Percentiles rank a stretch among this genome's conserved stretches.
phyloP scores from a whole-genome alignment of 1,140 invertebrate genomes.

The Microplitis demolitor region DNA sequence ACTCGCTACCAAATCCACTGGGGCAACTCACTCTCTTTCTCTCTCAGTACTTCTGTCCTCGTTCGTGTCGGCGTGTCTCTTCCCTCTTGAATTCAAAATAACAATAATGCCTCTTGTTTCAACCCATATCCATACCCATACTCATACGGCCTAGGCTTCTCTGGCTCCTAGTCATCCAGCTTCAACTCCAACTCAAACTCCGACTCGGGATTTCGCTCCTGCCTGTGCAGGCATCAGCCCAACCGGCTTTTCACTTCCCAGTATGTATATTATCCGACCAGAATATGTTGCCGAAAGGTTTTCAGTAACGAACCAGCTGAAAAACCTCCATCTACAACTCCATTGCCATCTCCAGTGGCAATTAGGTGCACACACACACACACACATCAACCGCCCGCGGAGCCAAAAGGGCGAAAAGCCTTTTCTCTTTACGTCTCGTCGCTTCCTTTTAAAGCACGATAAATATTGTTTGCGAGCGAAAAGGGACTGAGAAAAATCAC shows the following conservation, averaged over 20 bases:
- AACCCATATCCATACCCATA: neutral
- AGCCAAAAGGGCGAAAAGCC: neutral
- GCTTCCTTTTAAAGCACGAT: too few species aligned
- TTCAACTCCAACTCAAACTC: too few species aligned
- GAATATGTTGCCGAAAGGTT: neutral
- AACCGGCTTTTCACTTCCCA: neutral
- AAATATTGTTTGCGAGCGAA: too few species aligned
- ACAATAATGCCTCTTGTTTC: conserved; percentile 36
- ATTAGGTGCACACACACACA: conserved; percentile 32
- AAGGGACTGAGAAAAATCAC: too few species aligned
- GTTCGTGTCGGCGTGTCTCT: neutral
- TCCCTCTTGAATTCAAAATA: conserved; percentile 19
- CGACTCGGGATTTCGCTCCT: too few species aligned
- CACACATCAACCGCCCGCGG: neutral
- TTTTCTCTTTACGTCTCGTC: neutral
- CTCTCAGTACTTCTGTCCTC: neutral
- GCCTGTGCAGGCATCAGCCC: neutral
- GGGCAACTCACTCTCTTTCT: neutral
- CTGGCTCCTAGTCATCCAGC: too few species aligned
- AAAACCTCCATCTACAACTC: too few species aligned
- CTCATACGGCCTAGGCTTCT: too few species aligned
- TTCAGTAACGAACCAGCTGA: conserved; percentile 28
- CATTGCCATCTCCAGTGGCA: conserved; percentile 29
- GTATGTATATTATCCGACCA: too few species aligned
- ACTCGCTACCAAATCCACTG: conserved; percentile 1